Conservation (phyloP, 2,797 vertebrate genomes). For the Mus caroli region DNA sequence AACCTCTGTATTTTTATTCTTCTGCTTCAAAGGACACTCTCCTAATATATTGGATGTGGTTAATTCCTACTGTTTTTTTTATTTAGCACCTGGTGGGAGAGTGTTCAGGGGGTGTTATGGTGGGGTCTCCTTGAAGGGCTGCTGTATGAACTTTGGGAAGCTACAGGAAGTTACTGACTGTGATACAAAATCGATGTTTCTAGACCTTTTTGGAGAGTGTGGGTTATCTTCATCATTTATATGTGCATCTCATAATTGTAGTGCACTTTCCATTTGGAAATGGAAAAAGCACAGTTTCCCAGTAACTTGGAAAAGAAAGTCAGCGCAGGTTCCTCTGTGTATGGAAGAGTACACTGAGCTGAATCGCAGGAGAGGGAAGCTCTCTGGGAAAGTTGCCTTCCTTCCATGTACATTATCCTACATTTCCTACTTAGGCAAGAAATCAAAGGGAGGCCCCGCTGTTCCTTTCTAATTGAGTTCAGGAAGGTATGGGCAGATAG, state of each 20-base stretch:
- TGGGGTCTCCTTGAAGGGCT: not conserved
- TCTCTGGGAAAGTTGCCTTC: not conserved
- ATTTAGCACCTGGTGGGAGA: not conserved
- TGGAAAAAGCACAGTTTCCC: not conserved
- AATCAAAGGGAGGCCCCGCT: not conserved
- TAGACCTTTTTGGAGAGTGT: not conserved
- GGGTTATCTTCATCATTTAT: not conserved
- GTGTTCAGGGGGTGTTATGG: not conserved
- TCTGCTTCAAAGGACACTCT: not conserved
- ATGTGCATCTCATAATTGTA: not conserved
- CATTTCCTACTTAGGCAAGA: not conserved
- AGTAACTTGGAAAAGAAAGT: not conserved
- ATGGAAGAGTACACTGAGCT: not conserved
- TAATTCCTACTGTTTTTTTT: not conserved
- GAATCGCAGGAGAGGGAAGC: not conserved
- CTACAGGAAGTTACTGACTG: not conserved
- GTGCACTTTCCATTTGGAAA: constrained; percentile 19
- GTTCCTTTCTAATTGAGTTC: not conserved
- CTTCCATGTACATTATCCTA: not conserved
- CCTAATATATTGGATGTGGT: not conserved
- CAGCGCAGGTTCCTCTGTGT: not conserved
- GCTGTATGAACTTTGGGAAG: not conserved
- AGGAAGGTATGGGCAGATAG: not conserved
- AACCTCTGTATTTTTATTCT: not conserved
- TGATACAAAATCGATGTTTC: not conserved